These are phyloP conservation scores for Sebastes wilsoni DNA, from an alignment of 2,797 vertebrate genomes.

Conservation along the genomic window DNA sequence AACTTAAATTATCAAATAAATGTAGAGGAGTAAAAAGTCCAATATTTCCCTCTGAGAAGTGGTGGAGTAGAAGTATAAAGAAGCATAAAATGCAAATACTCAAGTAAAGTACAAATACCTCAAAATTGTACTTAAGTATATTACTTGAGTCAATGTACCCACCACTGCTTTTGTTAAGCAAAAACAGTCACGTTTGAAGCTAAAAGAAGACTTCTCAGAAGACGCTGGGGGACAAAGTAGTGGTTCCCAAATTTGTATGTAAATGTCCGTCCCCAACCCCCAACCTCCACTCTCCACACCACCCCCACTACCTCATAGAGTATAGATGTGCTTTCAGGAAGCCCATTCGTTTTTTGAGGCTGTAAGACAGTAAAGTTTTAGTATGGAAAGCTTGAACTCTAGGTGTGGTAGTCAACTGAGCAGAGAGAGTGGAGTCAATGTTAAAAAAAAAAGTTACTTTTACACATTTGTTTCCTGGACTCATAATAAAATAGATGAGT, in stretches of 20 bases:
- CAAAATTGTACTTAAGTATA: too few relatives aligned
- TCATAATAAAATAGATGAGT: background rate
- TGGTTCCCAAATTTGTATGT: constrained; percentile 34
- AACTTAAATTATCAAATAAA: too few relatives aligned
- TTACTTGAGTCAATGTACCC: too few relatives aligned
- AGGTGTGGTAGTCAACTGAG: background rate
- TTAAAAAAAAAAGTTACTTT: background rate
- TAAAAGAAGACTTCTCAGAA: background rate
- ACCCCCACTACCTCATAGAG: constrained; percentile 4
- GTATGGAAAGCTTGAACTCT: background rate
- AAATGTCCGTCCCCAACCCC: constrained; percentile 30
- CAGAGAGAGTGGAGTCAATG: background rate
- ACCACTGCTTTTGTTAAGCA: background rate
- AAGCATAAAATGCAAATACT: too few relatives aligned
- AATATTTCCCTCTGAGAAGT: too few relatives aligned
- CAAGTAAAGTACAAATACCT: too few relatives aligned
- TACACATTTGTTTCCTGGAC: background rate
- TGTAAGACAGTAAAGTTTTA: background rate
- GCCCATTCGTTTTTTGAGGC: background rate
- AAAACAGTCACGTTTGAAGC: background rate
- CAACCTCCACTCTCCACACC: background rate
- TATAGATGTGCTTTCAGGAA: background rate
- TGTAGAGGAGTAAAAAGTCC: too few relatives aligned
- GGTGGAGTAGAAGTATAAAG: too few relatives aligned
- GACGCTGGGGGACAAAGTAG: background rate